These are phyloP conservation scores for Plagodis dolabraria DNA, from an alignment of 2,888 invertebrate genomes.

Conservation along the genomic window DNA sequence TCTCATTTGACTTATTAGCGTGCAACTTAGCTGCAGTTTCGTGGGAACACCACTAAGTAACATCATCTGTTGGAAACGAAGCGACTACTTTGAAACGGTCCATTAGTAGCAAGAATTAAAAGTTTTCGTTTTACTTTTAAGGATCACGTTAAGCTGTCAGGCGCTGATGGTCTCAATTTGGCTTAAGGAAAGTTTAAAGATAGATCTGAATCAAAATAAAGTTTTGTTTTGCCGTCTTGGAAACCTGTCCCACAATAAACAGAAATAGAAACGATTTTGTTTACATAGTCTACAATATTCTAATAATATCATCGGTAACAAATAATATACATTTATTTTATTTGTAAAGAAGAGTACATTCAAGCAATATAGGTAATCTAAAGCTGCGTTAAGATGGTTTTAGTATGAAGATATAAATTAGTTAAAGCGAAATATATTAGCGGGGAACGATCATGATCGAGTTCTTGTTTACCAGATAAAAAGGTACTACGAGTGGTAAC, in stretches of 20 bases:
- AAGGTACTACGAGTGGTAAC: background rate
- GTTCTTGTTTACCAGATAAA: too few species aligned
- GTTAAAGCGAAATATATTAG: too few species aligned
- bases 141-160: slow-evolving; percentile 53
- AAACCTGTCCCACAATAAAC: slow-evolving; percentile 52
- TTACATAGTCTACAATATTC: slow-evolving; percentile 43
- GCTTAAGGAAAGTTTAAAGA: slow-evolving; percentile 53
- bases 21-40: slow-evolving; percentile 56
- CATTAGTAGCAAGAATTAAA: slow-evolving; percentile 39
- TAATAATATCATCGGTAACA: slow-evolving; percentile 37
- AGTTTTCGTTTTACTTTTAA: slow-evolving; percentile 39
- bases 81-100: slow-evolving; percentile 45
- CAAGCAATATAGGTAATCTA: too few species aligned
- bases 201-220: slow-evolving; percentile 44
- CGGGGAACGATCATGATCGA: too few species aligned
- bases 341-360: slow-evolving; percentile 12
- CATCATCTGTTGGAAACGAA: slow-evolving; percentile 51
- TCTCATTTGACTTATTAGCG: slow-evolving; percentile 74
- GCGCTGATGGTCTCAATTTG: slow-evolving; percentile 53
- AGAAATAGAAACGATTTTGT: slow-evolving; percentile 48
- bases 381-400: too few species aligned
- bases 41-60: slow-evolving; percentile 69
- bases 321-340: slow-evolving; percentile 34
- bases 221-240: slow-evolving; percentile 42
- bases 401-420: too few species aligned